phyloP scores from a whole-genome alignment of 2,888 invertebrate genomes.

The Leucophenga montana region DNA sequence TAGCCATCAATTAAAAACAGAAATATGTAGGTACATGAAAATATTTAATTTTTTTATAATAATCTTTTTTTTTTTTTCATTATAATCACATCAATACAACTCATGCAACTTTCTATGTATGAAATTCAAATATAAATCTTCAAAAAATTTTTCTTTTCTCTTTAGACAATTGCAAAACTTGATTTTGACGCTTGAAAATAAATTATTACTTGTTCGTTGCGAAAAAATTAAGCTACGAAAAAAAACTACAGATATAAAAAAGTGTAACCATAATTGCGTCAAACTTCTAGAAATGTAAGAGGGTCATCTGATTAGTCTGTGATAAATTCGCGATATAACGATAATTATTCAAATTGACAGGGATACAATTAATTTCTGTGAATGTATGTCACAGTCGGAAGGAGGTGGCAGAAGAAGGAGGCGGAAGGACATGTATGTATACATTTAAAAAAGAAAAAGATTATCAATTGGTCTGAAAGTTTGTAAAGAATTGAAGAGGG shows the following conservation, averaged over 20 bases:
- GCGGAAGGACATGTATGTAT: too few relatives aligned
- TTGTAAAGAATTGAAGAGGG: too few relatives aligned
- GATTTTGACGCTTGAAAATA: constrained; percentile 62
- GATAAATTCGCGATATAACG: background rate
- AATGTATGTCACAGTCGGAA: too few relatives aligned
- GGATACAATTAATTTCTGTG: too few relatives aligned
- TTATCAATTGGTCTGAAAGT: too few relatives aligned
- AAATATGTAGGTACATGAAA: constrained; percentile 47
- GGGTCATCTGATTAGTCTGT: constrained; percentile 29
- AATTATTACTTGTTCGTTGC: constrained; percentile 58
- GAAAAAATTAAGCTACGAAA: constrained; percentile 19
- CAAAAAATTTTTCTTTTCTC: constrained; percentile 49
- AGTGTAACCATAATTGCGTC: constrained; percentile 50
- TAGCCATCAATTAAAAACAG: constrained; percentile 9
- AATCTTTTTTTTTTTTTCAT: constrained; percentile 19
- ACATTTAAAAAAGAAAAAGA: too few relatives aligned
- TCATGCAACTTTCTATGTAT: constrained; percentile 61
- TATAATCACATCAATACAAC: constrained; percentile 20
- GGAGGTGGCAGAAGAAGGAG: too few relatives aligned
- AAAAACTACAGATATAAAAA: constrained; percentile 39
- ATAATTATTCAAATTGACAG: background rate
- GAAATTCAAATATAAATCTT: constrained; percentile 52
- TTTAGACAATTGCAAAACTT: constrained; percentile 48
- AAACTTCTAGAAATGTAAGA: constrained; percentile 46
- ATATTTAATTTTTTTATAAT: constrained; percentile 33